Evolutionary conservation across 2,113 vertebrate species (phyloP).

Genomic region (Forbesichthys agassizii): DNA sequence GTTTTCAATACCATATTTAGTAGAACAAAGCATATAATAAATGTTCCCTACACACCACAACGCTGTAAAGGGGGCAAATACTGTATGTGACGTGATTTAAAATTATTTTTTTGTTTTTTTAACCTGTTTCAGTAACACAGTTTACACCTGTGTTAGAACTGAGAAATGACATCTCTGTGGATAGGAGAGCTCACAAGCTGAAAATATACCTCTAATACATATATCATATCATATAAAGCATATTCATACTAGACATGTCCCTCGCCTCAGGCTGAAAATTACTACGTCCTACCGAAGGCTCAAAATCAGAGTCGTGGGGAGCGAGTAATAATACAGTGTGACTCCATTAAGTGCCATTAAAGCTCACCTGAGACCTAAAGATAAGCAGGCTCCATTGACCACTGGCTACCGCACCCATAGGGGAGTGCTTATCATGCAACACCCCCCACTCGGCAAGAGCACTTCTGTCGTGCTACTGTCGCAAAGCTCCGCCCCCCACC

Average conservation of each 20-base stretch:
- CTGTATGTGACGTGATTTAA: too few species aligned
- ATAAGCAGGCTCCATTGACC: constrained; percentile 27
- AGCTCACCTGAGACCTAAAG: constrained; percentile 72
- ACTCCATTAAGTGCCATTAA: constrained; percentile 56
- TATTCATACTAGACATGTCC: constrained; percentile 60
- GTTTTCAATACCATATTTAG: constrained; percentile 43
- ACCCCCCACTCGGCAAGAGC: too few species aligned
- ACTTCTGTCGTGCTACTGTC: constrained; percentile 36
- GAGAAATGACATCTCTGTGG: constrained; percentile 67
- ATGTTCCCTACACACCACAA: constrained; percentile 54
- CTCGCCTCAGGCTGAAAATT: constrained; percentile 48
- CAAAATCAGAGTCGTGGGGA: constrained; percentile 42
- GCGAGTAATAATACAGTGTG: constrained; percentile 31
- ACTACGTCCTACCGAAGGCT: constrained; percentile 49
- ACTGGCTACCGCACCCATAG: constrained; percentile 3
- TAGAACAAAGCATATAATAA: constrained; percentile 63
- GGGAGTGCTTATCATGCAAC: constrained; percentile 17
- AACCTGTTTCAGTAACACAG: constrained; percentile 17
- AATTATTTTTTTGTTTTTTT: too few species aligned
- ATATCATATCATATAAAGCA: constrained; percentile 65
- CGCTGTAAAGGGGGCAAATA: constrained; percentile 23
- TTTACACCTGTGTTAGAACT: constrained; percentile 38
- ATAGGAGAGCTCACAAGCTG: constrained; percentile 63
- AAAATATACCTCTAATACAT: constrained; percentile 72
- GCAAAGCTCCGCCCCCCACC: too few species aligned